Conservation (phyloP, 2,113 vertebrate species). For the Labeo catla region DNA sequence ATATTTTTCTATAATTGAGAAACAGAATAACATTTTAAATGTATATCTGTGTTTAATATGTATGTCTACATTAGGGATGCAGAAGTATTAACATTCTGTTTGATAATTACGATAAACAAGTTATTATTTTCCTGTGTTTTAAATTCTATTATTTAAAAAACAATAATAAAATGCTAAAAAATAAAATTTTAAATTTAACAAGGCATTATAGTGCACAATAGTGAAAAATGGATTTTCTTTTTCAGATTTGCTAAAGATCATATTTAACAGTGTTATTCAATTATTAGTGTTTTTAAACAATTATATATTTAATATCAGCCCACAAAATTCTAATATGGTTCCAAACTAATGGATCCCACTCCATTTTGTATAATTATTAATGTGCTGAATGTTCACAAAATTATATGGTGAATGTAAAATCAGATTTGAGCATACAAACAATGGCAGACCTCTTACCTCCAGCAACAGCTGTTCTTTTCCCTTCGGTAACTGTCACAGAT, state of each 20-base stretch:
- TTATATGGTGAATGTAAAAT: background rate
- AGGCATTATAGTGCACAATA: background rate
- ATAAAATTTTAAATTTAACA: background rate
- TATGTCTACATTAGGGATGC: background rate
- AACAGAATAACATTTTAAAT: background rate
- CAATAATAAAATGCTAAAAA: background rate
- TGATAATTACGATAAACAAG: background rate
- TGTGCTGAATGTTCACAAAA: background rate
- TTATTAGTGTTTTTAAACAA: background rate
- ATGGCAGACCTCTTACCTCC: constrained; percentile 68
- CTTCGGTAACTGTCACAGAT: constrained; percentile 68
- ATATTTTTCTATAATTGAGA: background rate
- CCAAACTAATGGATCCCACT: background rate
- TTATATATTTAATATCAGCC: background rate
- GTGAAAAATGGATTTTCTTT: background rate
- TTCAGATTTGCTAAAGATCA: background rate
- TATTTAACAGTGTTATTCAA: background rate
- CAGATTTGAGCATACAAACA: background rate
- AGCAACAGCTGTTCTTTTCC: constrained; percentile 69
- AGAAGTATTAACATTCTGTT: background rate
- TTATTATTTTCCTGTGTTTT: background rate
- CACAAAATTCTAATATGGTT: background rate
- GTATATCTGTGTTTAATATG: background rate
- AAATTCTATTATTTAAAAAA: background rate
- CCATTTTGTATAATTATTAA: background rate